Conservation (phyloP, 2,113 vertebrate species). For the Ctenodactylus gundi region DNA sequence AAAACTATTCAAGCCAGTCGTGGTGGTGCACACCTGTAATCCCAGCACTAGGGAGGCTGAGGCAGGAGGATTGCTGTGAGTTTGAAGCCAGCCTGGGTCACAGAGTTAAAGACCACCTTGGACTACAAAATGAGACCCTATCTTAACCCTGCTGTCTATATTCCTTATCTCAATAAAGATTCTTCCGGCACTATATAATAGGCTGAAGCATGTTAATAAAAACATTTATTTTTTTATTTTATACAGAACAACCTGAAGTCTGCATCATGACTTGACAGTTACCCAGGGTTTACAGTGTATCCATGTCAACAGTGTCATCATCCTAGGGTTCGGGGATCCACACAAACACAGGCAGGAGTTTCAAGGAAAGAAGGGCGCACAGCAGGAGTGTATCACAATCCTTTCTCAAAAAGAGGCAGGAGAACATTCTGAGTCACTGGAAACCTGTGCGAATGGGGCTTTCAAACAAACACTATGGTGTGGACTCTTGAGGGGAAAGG, state of each 20-base stretch:
- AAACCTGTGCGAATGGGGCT: slow-evolving; percentile 66
- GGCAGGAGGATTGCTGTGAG: no score
- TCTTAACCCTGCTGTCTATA: neutral
- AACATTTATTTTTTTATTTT: slow-evolving; percentile 88
- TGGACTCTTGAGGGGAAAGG: slow-evolving; percentile 18
- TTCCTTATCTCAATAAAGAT: slow-evolving; percentile 17
- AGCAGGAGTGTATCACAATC: slow-evolving; percentile 83
- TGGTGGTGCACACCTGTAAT: no score
- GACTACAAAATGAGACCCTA: no score
- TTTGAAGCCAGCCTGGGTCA: no score
- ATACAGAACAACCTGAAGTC: slow-evolving; percentile 87
- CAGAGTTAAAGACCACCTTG: no score
- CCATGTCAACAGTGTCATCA: slow-evolving; percentile 65
- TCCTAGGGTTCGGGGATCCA: slow-evolving; percentile 65
- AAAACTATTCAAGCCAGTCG: no score
- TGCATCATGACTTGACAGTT: slow-evolving; percentile 72
- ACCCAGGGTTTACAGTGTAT: slow-evolving; percentile 71
- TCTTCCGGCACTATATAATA: slow-evolving; percentile 52
- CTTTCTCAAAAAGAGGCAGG: slow-evolving; percentile 73
- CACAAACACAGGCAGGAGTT: slow-evolving; percentile 74
- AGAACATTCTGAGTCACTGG: slow-evolving; percentile 72
- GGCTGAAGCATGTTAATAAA: slow-evolving; percentile 82
- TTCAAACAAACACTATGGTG: slow-evolving; percentile 53
- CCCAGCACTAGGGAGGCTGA: no score
- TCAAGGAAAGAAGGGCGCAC: slow-evolving; percentile 56